Base-by-base conservation (phyloP, 1,140 invertebrate species). In the Meteorus sp. region DNA sequence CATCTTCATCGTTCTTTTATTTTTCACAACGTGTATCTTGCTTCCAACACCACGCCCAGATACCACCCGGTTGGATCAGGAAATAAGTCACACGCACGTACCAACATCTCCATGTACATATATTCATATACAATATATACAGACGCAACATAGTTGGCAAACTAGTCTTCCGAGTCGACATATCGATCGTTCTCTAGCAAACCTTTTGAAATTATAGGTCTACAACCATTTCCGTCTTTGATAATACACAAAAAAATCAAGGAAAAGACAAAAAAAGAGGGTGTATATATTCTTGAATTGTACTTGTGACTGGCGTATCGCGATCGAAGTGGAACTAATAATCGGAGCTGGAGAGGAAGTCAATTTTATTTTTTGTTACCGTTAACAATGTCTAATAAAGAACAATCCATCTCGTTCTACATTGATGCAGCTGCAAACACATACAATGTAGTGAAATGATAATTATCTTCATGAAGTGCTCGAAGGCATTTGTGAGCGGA, bases 171-270 rank as follows among this genome's bases (percentile, higher is more conserved):
- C 27, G 27, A 29, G 9, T n/a, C n/a, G 35, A 13, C 35, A 29
- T 39, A 39, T 39, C 35, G 35, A 39, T 39, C 8, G 8, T 11
- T 33, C 6, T 11, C 11, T 6, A 6, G 13, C 8, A 13, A 39
- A 13, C 35, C n/a, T n/a, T n/a, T 39, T 39, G 35, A 39, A 39
- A 39, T 39, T 39, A 39, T 39, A 39, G 35, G 35, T 39, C 35
- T 39, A 13, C 11, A 39, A 39, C 35, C 35, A 39, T 39, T 39
- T 39, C 35, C 35, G 35, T 7, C 35, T 39, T 15, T 39, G 35
- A 39, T 39, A 39, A 33, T 11, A 11, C 29, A 33, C 8, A 39
- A 39, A 39, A 39, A n/a, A n/a, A n/a, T n/a, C n/a, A n/a, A n/a
- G n/a, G n/a, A n/a, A n/a, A n/a, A n/a, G n/a, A n/a, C n/a, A n/a